Base-by-base conservation (phyloP, 2,888 invertebrate genomes). In the Hydropsyche betteni region DNA sequence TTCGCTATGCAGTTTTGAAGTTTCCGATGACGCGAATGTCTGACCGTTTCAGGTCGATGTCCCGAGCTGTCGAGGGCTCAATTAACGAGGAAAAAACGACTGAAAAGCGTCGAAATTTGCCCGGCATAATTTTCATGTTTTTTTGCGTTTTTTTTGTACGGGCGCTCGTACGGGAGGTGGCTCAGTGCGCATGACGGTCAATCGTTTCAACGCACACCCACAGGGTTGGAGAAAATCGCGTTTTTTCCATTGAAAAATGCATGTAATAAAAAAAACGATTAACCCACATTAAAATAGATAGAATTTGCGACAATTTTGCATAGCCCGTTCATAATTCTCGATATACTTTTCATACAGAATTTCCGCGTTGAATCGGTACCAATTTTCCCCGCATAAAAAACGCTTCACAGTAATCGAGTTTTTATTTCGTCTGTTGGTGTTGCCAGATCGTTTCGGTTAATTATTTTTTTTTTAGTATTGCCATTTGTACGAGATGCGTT, bases 121-220 rank as follows among this genome's bases (percentile, higher is more conserved):
- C 87, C 87, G 87, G 87, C 86, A 86, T 86, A 80, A 87, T 87
- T 86, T 86, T 87, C 85, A 86, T 85, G 86, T 87, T 87, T 87
- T 87, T 87, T 87, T 87, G 16, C 55, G 12, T 38, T 70, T 70
- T 52, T 53, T 55, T 8, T 44, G 44, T 55, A 14, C 16, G 44
- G n/a, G 16, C 72, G 44, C 14, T 24, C 53, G 61, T 12, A 12
- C n/a, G 36, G 36, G 36, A 64, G n/a, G 10, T 6, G 24, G 10
- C 36, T 72, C 72, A 72, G 0, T 58, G 72, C 72, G 72, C 72
- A 72, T 50, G 72, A 36, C 53, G 36, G 68, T 33, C 38, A 24
- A 14, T 58, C 58, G 58, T 58, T 58, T 16, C 16, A 14, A n/a
- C 58, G 24, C 53, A 16, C 53, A 14, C 14, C 16, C 16, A 24